Evolutionary conservation across 1,140 invertebrate species (phyloP), one percentile per base, ranked within the genome.

Genomic region (Cephus cinctus): DNA sequence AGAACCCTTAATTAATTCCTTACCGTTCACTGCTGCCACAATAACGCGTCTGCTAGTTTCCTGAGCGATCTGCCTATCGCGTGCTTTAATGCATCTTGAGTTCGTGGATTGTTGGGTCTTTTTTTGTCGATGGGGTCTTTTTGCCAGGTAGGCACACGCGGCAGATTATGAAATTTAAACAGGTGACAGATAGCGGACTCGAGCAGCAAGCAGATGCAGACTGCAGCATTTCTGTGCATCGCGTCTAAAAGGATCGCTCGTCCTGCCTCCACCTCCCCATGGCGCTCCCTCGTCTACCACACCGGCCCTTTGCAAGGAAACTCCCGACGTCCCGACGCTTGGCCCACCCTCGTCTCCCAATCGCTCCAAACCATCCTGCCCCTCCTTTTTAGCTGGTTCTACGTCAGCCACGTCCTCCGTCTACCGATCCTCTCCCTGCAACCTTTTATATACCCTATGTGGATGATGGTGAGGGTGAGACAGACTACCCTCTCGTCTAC

Each of bases 151-250:
- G n/a, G n/a, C 32, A 43, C 30, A 22, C 32, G 35, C 34, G 16
- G 22, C 44, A 39, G 54, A 56, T 56, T 50, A 46, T 52, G 48
- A 52, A 56, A 52, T 56, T 52, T 56, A 41, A 56, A 56, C 54
- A 56, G 54, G 54, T 56, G 54, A 56, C 54, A 56, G 54, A 56
- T 56, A 56, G 46, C 43, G 31, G 31, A 43, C 35, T 25, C 31
- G 21, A 18, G 12, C 25, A 19, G 36, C 40, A 31, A 21, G 43
- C 49, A 52, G 45, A 52, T 49, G 50, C 46, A 44, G 50, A 19
- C 39, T 39, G 38, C 39, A 46, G 22, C 23, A 14, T 40, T 54
- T 46, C 47, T 19, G 43, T 30, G 47, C 36, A 34, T 19, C n/a
- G 27, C 34, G 38, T 19, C 21, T 19, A 19, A 31, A 48, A 34